A percentile compares a stretch with the other conserved stretches of the same genome.
These are phyloP conservation scores for Turnix velox DNA, from an alignment of 2,113 vertebrate species.

Conservation along the genomic window DNA sequence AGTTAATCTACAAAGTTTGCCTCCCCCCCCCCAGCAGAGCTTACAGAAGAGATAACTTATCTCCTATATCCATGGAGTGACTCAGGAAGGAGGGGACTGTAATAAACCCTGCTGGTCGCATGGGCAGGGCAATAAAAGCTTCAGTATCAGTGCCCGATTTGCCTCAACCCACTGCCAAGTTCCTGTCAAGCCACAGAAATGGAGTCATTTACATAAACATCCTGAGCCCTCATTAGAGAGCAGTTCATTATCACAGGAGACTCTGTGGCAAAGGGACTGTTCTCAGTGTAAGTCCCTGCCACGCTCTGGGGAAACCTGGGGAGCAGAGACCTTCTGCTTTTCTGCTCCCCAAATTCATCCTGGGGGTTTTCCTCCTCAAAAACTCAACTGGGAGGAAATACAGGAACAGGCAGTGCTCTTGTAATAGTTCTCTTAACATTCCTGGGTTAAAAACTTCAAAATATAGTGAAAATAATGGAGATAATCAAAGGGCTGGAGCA, in stretches of 20 bases:
- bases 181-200: not conserved
- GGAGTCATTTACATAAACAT: not conserved
- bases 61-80: not conserved
- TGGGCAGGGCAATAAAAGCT: not conserved
- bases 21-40: not conserved
- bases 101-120: not conserved
- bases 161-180: not conserved
- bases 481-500: no score
- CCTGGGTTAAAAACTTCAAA: not conserved
- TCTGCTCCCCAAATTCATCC: not conserved
- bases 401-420: not conserved
- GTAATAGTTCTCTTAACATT: rapidly evolving
- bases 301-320: not conserved
- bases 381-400: not conserved
- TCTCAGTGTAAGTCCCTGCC: rapidly evolving
- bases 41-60: rapidly evolving
- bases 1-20: not conserved
- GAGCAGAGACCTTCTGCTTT: rapidly evolving
- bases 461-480: no score
- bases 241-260: not conserved
- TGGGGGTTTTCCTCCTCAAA: not conserved
- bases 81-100: not conserved
- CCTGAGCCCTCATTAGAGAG: not conserved
- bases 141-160: not conserved
- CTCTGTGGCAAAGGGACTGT: not conserved